Evolutionary conservation across 2,888 invertebrate genomes (phyloP).

Genomic region (Eristalinus aeneus): DNA sequence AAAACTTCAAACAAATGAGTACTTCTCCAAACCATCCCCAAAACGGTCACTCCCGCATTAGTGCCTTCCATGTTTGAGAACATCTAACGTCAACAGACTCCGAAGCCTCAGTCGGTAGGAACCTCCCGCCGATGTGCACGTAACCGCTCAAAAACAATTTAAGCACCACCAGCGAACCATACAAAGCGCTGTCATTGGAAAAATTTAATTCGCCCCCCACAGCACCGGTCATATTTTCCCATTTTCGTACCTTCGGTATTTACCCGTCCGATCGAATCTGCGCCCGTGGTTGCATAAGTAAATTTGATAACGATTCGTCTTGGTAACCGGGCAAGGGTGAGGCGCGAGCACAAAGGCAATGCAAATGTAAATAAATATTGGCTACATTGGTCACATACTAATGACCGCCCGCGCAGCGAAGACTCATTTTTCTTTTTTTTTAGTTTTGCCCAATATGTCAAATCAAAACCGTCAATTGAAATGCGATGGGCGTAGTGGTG

Average conservation of each 20-base stretch:
- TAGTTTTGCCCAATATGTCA: slow-evolving; percentile 24
- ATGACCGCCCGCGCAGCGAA: background rate
- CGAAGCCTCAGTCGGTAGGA: background rate
- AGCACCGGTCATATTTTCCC: slow-evolving; percentile 8
- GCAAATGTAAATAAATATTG: slow-evolving; percentile 30
- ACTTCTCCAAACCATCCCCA: background rate
- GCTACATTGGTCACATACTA: slow-evolving; percentile 31
- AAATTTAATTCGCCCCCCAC: background rate
- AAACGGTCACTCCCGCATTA: background rate
- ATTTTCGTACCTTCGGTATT: slow-evolving; percentile 4
- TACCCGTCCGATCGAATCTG: background rate
- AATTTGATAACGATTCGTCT: slow-evolving; percentile 38
- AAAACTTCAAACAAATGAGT: background rate
- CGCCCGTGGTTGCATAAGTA: slow-evolving; percentile 40
- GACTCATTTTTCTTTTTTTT: slow-evolving; percentile 18
- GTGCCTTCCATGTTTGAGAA: background rate
- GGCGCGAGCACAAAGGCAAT: background rate
- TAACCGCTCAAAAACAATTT: background rate
- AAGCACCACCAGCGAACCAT: background rate
- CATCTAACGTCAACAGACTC: background rate
- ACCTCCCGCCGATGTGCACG: background rate
- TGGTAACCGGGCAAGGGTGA: slow-evolving; percentile 47
- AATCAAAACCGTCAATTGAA: slow-evolving; percentile 38
- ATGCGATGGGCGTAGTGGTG: slow-evolving; percentile 28
- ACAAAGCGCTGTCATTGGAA: background rate